Conservation (phyloP, 2,113 vertebrate genomes). For the Siniperca knerii region DNA sequence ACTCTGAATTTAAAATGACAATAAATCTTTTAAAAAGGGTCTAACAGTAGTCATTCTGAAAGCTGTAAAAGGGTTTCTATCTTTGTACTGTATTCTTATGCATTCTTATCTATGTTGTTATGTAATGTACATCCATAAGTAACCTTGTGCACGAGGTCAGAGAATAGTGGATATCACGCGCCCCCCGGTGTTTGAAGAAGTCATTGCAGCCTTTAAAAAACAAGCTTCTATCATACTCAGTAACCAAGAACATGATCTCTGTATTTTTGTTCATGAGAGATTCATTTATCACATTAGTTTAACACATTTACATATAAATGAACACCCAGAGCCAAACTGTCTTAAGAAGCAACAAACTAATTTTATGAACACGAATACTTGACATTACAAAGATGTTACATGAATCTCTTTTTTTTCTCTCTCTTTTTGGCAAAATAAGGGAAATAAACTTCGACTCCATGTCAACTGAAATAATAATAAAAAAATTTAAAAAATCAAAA, state of each 20-base stretch:
- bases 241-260: not conserved
- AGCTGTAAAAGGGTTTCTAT: slow-evolving; percentile 43
- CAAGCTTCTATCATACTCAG: too few relatives aligned
- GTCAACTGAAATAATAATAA: slow-evolving; percentile 42
- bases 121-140: slow-evolving; percentile 73
- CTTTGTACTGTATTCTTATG: slow-evolving; percentile 56
- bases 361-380: slow-evolving; percentile 82
- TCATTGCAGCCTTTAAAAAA: not conserved
- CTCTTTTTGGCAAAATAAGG: slow-evolving; percentile 57
- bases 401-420: slow-evolving; percentile 45
- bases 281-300: not conserved
- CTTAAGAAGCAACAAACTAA: slow-evolving; percentile 76
- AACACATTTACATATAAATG: not conserved
- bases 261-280: not conserved
- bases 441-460: slow-evolving; percentile 49
- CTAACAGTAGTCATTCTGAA: slow-evolving; percentile 8
- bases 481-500: too few relatives aligned
- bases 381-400: slow-evolving; percentile 78
- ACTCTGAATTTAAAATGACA: not conserved
- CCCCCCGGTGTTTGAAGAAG: slow-evolving; percentile 51
- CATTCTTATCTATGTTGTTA: slow-evolving; percentile 73
- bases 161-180: slow-evolving; percentile 24
- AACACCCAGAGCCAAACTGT: slow-evolving; percentile 19
- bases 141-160: slow-evolving; percentile 69
- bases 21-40: slow-evolving; percentile 45